These are phyloP conservation scores for Girardinus metallicus DNA, from an alignment of 2,797 vertebrate species.

Conservation along the genomic window DNA sequence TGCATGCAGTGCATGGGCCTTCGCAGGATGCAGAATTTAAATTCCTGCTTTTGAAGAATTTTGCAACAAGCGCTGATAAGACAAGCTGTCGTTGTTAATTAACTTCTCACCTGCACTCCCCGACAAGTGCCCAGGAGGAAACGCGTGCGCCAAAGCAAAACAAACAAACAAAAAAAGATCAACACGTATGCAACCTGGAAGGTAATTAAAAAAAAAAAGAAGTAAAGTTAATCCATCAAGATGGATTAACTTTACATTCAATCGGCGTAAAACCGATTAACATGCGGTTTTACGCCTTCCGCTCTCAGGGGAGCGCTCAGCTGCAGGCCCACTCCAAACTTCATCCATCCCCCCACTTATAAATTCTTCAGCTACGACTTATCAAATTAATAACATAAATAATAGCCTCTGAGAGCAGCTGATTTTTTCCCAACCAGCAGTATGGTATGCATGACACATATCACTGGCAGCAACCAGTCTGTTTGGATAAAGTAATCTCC, in stretches of 20 bases:
- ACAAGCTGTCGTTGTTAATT: slow-evolving; percentile 70
- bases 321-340: slow-evolving; percentile 45
- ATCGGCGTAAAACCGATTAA: no score
- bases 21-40: slow-evolving; percentile 8
- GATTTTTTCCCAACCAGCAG: background rate
- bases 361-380: background rate
- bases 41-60: slow-evolving; percentile 26
- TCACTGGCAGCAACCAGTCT: background rate
- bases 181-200: slow-evolving; percentile 12
- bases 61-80: slow-evolving; percentile 47
- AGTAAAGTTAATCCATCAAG: slow-evolving; percentile 1
- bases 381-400: background rate
- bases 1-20: slow-evolving; percentile 36
- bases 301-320: slow-evolving; percentile 2
- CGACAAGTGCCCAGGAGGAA: slow-evolving; percentile 30
- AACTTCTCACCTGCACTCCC: slow-evolving; percentile 64
- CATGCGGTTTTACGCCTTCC: slow-evolving; percentile 8
- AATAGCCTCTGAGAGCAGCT: background rate
- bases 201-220: slow-evolving; percentile 20
- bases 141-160: background rate
- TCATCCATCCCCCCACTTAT: slow-evolving; percentile 14
- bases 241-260: no score
- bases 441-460: background rate
- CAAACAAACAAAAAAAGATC: background rate
- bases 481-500: slow-evolving; percentile 42